Percentiles rank a stretch among this genome's conserved stretches.
Evolutionary conservation across 2,797 vertebrate genomes (phyloP).

Genomic region (Crax fasciolata): DNA sequence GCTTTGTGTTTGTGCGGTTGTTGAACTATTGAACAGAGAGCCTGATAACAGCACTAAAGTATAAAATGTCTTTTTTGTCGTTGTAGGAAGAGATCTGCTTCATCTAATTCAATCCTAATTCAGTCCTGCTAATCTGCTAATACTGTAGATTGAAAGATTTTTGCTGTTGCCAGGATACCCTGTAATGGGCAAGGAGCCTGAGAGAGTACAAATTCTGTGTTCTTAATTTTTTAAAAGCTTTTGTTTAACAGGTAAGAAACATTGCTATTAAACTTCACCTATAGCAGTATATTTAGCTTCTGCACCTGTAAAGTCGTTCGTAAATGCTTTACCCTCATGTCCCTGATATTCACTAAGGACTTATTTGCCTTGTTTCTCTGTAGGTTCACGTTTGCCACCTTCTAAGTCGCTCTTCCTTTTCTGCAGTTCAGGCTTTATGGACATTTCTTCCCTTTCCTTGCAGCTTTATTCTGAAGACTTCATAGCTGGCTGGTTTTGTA

Average conservation of each 20-base stretch:
- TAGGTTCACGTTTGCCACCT: not conserved
- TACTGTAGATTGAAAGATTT: slow-evolving; percentile 79
- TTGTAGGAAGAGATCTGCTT: slow-evolving; percentile 79
- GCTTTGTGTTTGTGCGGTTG: not conserved
- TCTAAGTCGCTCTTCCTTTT: not conserved
- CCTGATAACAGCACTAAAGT: slow-evolving; percentile 38
- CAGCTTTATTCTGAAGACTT: not conserved
- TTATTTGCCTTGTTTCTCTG: not conserved
- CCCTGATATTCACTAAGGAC: not conserved
- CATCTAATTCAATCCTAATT: slow-evolving; percentile 68
- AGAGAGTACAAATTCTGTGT: slow-evolving; percentile 86
- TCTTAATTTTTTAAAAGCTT: slow-evolving; percentile 78
- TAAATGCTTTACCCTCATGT: not conserved
- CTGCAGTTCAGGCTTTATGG: not conserved
- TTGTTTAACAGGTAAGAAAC: slow-evolving; percentile 85
- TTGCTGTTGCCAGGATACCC: slow-evolving; percentile 85
- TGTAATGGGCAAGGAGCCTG: slow-evolving; percentile 96
- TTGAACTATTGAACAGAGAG: slow-evolving; percentile 16
- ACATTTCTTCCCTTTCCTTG: not conserved
- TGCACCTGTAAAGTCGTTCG: not conserved
- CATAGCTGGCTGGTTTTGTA: not conserved
- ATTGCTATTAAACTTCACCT: slow-evolving; percentile 33
- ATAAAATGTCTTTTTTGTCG: slow-evolving; percentile 57
- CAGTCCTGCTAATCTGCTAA: slow-evolving; percentile 75
- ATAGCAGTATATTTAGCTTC: slow-evolving; percentile 27